Percentiles rank a stretch among this genome's conserved stretches.
Evolutionary conservation across 2,797 vertebrate genomes (phyloP).

Genomic region (Xenentodon cancila): DNA sequence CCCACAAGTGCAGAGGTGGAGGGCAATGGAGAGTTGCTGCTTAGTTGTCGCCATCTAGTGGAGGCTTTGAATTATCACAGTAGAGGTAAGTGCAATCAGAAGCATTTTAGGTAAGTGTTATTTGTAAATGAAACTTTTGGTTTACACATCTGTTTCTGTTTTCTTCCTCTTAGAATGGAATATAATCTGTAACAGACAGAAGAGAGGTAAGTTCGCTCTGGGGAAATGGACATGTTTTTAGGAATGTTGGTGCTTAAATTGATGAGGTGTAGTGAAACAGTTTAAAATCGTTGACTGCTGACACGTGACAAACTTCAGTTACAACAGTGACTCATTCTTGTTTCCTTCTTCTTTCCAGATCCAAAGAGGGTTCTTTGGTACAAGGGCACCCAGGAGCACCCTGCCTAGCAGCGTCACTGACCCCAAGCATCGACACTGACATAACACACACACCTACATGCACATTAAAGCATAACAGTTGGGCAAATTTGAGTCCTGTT

Average conservation of each 20-base stretch:
- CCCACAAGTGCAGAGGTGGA: conserved; percentile 54
- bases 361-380: conserved; percentile 81
- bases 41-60: conserved; percentile 83
- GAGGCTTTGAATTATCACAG: conserved; percentile 83
- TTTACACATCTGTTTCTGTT: not conserved
- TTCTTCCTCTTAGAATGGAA: conserved; percentile 80
- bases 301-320: not conserved
- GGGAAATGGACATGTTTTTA: too few relatives aligned
- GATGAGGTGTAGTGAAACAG: too few relatives aligned
- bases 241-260: too few relatives aligned
- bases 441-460: conserved; percentile 52
- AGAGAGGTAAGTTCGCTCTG: conserved; percentile 73
- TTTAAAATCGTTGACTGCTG: not conserved
- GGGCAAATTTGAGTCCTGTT: conserved; percentile 62
- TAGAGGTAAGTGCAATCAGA: conserved; percentile 65
- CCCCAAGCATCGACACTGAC: conserved; percentile 27
- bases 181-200: conserved; percentile 77
- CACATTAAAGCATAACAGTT: conserved; percentile 55
- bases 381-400: conserved; percentile 75
- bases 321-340: not conserved
- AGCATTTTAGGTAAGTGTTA: not conserved
- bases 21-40: conserved; percentile 78
- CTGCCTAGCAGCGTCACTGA: conserved; percentile 69
- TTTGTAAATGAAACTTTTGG: not conserved
- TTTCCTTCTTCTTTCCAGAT: conserved; percentile 54